These are phyloP conservation scores for Trachelipus rathkii DNA, from an alignment of 1,140 invertebrate species.

Conservation along the genomic window DNA sequence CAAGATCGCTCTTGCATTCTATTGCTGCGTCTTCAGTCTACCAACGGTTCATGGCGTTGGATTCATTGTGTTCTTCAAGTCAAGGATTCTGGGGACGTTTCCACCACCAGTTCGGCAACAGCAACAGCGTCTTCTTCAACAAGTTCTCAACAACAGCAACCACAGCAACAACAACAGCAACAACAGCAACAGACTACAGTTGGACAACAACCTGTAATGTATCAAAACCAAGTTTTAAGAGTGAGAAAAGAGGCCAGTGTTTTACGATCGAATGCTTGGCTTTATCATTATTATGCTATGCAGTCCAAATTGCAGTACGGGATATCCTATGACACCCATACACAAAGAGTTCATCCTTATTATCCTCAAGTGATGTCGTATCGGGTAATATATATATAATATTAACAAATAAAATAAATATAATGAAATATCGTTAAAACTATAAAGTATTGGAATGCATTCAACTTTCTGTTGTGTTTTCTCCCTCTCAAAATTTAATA, in stretches of 20 bases:
- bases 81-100: conserved; percentile 70
- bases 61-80: conserved; percentile 89
- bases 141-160: not conserved
- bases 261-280: conserved; percentile 84
- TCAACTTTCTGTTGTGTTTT: no score
- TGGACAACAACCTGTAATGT: conserved; percentile 74
- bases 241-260: conserved; percentile 82
- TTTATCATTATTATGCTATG: conserved; percentile 88
- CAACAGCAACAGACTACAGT: conserved; percentile 56
- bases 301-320: conserved; percentile 90
- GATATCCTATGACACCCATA: conserved; percentile 59
- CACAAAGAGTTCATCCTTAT: conserved; percentile 46
- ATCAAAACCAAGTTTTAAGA: conserved; percentile 90
- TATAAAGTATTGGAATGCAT: no score
- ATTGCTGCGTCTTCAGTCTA: conserved; percentile 77
- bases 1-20: conserved; percentile 93
- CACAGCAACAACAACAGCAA: not conserved
- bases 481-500: no score
- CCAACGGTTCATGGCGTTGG: conserved; percentile 84
- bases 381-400: conserved; percentile 22
- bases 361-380: conserved; percentile 46
- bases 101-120: not conserved
- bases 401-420: no score
- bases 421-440: no score
- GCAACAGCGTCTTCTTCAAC: conserved; percentile 14